phyloP scores from a whole-genome alignment of 2,113 vertebrate species.

The Taurulus bubalis region DNA sequence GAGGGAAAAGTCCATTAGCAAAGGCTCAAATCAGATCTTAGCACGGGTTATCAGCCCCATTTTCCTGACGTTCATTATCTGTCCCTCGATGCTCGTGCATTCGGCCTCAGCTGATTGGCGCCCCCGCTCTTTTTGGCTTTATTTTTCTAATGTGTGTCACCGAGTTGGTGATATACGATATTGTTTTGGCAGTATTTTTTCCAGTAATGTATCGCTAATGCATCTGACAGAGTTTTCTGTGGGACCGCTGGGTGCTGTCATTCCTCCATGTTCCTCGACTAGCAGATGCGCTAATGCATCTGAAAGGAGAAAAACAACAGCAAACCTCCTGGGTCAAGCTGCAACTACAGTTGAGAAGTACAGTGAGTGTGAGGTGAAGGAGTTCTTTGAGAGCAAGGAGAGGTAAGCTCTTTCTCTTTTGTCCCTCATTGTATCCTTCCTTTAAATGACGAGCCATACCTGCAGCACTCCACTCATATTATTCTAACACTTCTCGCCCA shows the following conservation, averaged over 20 bases:
- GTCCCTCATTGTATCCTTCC: constrained; percentile 49
- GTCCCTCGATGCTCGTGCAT: constrained; percentile 81
- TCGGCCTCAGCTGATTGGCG: constrained; percentile 79
- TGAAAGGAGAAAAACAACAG: constrained; percentile 53
- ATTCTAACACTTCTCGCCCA: constrained; percentile 62
- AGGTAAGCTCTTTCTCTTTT: constrained; percentile 53
- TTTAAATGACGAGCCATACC: constrained; percentile 52
- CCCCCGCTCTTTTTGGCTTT: constrained; percentile 71
- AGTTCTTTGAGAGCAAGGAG: constrained; percentile 41
- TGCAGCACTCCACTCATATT: constrained; percentile 60
- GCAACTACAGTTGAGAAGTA: constrained; percentile 47
- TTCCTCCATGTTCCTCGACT: constrained; percentile 42
- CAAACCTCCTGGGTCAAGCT: constrained; percentile 56
- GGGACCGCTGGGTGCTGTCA: constrained; percentile 66
- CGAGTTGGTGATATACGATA: constrained; percentile 72
- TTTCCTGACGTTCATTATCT: constrained; percentile 83
- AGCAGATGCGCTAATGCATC: constrained; percentile 64
- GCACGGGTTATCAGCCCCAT: constrained; percentile 78
- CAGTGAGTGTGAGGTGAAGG: constrained; percentile 15
- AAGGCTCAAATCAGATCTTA: constrained; percentile 82
- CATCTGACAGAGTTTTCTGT: constrained; percentile 50
- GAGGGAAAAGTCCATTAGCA: constrained; percentile 85
- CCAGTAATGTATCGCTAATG: constrained; percentile 77
- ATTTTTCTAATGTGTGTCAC: constrained; percentile 79
- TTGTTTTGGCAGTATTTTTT: constrained; percentile 64